phyloP scores from a whole-genome alignment of 2,113 vertebrate genomes.

The Conger conger region DNA sequence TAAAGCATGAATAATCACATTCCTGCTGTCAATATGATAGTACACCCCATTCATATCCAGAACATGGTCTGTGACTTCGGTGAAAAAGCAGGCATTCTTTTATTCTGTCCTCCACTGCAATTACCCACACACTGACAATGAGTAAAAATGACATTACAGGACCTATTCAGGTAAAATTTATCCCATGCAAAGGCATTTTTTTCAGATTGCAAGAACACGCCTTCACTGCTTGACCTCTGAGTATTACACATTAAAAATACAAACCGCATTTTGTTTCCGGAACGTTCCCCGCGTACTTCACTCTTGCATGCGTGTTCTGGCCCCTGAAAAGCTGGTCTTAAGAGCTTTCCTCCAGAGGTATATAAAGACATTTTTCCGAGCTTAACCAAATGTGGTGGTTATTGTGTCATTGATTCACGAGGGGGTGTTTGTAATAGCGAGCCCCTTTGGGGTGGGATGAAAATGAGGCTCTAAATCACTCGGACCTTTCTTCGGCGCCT shows the following conservation, averaged over 20 bases:
- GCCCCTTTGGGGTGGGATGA: not conserved
- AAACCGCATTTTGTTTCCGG: not conserved
- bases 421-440: not conserved
- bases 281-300: not conserved
- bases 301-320: not conserved
- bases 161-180: too few species aligned
- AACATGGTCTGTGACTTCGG: too few species aligned
- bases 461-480: not conserved
- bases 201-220: too few species aligned
- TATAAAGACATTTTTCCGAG: not conserved
- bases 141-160: too few species aligned
- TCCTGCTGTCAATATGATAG: not conserved
- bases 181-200: too few species aligned
- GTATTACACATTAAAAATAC: not conserved
- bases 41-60: not conserved
- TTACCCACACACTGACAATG: too few species aligned
- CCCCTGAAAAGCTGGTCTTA: not conserved
- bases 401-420: not conserved
- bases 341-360: not conserved
- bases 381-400: not conserved
- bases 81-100: too few species aligned
- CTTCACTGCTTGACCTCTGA: too few species aligned
- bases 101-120: too few species aligned
- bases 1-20: constrained; percentile 6
- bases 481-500: not conserved